Percentiles rank a stretch among this genome's conserved stretches.
Evolutionary conservation across 1,140 invertebrate genomes (phyloP).

Genomic region (Nautilus pompilius): DNA sequence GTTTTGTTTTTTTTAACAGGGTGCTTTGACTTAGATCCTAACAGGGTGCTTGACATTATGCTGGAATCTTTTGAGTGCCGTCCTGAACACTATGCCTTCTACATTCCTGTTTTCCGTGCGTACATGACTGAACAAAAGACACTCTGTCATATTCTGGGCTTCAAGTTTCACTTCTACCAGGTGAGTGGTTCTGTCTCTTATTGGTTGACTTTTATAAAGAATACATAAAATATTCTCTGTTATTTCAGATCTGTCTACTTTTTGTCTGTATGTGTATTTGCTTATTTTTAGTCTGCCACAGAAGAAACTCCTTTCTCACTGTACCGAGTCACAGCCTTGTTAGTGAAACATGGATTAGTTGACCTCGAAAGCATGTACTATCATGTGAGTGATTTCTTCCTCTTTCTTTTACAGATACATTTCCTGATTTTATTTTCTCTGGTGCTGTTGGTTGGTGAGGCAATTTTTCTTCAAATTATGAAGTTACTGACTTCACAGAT

Average conservation of each 20-base stretch:
- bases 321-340: constrained; percentile 83
- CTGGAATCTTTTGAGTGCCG: constrained; percentile 94
- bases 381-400: constrained; percentile 68
- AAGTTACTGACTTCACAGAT: too few relatives aligned
- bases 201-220: neutral
- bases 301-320: constrained; percentile 72
- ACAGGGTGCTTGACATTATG: constrained; percentile 93
- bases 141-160: constrained; percentile 89
- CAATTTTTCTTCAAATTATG: too few relatives aligned
- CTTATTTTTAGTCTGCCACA: constrained; percentile 2
- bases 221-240: neutral
- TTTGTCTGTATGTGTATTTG: neutral
- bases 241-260: neutral
- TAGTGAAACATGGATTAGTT: constrained; percentile 85
- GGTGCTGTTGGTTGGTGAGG: neutral
- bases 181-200: constrained; percentile 27
- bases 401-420: neutral
- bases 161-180: constrained; percentile 83
- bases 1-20: constrained; percentile 63
- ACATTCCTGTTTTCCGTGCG: constrained; percentile 61
- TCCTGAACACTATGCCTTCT: constrained; percentile 59
- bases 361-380: constrained; percentile 83
- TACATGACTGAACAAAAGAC: constrained; percentile 62
- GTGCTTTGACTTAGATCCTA: constrained; percentile 98
- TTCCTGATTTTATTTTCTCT: neutral